These are phyloP conservation scores for Halictus ligatus DNA, from an alignment of 2,888 invertebrate species.

Conservation along the genomic window DNA sequence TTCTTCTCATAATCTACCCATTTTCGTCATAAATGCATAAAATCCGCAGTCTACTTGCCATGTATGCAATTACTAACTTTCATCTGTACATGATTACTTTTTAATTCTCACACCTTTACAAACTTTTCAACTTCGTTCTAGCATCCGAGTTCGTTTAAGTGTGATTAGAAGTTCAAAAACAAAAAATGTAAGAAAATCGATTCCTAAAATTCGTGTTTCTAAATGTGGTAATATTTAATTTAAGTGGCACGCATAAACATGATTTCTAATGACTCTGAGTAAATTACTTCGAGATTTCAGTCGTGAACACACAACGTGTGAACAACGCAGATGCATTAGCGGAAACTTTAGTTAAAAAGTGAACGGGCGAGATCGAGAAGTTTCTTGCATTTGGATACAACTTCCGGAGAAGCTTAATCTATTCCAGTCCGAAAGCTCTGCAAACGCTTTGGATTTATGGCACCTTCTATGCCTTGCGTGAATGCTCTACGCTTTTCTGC, in stretches of 20 bases:
- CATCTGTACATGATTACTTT: neutral
- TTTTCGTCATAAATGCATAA: neutral
- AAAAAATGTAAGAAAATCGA: neutral
- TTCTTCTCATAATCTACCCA: neutral
- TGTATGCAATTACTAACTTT: neutral
- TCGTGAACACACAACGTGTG: slow-evolving; percentile 60
- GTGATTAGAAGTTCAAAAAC: neutral
- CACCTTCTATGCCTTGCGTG: slow-evolving; percentile 53
- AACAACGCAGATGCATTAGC: slow-evolving; percentile 67
- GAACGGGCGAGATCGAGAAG: slow-evolving; percentile 65
- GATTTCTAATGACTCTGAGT: slow-evolving; percentile 53
- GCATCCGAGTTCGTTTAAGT: neutral
- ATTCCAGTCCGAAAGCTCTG: slow-evolving; percentile 62
- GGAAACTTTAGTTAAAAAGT: slow-evolving; percentile 62
- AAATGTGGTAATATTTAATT: neutral
- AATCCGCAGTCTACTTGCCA: neutral
- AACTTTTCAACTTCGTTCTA: neutral
- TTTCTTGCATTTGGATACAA: slow-evolving; percentile 69
- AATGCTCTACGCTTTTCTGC: slow-evolving; percentile 26
- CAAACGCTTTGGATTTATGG: slow-evolving; percentile 67
- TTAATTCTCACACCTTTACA: neutral
- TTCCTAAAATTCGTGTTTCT: neutral
- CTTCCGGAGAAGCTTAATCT: slow-evolving; percentile 66
- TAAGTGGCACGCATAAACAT: neutral
- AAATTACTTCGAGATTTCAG: slow-evolving; percentile 42